Conservation (phyloP, 2,113 vertebrate species). For the Rhinolophus ferrumequinum region DNA sequence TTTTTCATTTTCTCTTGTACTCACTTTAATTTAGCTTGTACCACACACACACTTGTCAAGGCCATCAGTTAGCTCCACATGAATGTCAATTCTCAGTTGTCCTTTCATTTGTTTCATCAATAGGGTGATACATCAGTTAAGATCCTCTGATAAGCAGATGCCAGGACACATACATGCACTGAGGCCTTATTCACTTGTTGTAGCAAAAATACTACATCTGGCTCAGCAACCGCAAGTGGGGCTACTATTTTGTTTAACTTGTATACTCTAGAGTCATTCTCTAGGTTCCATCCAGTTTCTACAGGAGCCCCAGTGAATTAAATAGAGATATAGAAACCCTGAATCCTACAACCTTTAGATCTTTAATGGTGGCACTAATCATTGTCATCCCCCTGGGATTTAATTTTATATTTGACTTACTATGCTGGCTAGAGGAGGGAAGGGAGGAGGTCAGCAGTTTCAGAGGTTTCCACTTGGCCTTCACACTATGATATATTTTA, state of each 20-base stretch:
- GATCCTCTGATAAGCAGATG: neutral
- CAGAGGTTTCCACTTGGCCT: neutral
- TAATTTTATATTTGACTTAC: neutral
- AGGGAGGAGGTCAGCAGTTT: neutral
- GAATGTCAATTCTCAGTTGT: neutral
- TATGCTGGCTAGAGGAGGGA: neutral
- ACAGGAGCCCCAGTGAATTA: neutral
- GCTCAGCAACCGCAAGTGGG: neutral
- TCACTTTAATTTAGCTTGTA: neutral
- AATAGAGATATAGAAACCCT: neutral
- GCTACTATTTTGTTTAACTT: neutral
- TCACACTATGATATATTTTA: neutral
- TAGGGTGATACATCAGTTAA: neutral
- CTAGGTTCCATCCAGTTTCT: neutral
- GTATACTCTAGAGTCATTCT: neutral
- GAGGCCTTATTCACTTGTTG: neutral
- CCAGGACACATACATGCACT: neutral
- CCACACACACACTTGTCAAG: neutral
- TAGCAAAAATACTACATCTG: neutral
- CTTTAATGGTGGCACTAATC: neutral
- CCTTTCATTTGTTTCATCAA: neutral
- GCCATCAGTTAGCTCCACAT: neutral
- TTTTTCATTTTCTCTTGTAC: neutral
- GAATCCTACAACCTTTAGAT: neutral
- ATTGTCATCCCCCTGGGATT: neutral